These are phyloP conservation scores for Tenthredo notha DNA, from an alignment of 2,888 invertebrate species.

Conservation along the genomic window DNA sequence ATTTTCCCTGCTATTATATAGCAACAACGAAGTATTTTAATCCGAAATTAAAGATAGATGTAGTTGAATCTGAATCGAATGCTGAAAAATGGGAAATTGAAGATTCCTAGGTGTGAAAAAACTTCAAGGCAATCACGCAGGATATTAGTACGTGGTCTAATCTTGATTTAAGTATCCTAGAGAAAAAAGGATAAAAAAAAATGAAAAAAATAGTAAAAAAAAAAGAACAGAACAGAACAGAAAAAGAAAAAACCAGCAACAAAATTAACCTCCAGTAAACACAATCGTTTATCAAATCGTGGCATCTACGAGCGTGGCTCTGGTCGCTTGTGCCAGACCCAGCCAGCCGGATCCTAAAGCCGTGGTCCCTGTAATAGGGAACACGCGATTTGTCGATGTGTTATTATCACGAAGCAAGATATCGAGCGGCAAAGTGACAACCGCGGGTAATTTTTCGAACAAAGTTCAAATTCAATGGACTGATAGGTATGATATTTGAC, in stretches of 20 bases:
- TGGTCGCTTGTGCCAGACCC: slow-evolving; percentile 24
- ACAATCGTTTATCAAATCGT: slow-evolving; percentile 44
- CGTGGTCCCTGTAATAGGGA: slow-evolving; percentile 5
- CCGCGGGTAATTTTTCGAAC: slow-evolving; percentile 8
- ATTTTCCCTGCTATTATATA: neutral
- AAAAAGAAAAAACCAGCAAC: neutral
- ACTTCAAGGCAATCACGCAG: slow-evolving; percentile 4
- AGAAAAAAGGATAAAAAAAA: neutral
- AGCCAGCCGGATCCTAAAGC: slow-evolving; percentile 29
- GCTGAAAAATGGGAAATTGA: neutral
- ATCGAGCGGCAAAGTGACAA: slow-evolving; percentile 42
- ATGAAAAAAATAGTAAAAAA: neutral
- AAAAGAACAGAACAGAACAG: too few species aligned
- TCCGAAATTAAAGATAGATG: neutral
- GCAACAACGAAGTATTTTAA: neutral
- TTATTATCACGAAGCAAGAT: slow-evolving; percentile 44
- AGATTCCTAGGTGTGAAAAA: slow-evolving; percentile 38
- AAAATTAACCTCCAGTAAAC: slow-evolving; percentile 48
- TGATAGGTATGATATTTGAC: neutral
- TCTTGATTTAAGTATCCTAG: neutral
- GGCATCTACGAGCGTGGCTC: slow-evolving; percentile 41
- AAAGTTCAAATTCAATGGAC: neutral
- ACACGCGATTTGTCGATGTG: slow-evolving; percentile 47
- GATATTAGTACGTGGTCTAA: slow-evolving; percentile 11
- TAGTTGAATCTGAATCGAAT: neutral